Base-by-base conservation (phyloP, 2,888 invertebrate species). In the Eubasilissa splendida region DNA sequence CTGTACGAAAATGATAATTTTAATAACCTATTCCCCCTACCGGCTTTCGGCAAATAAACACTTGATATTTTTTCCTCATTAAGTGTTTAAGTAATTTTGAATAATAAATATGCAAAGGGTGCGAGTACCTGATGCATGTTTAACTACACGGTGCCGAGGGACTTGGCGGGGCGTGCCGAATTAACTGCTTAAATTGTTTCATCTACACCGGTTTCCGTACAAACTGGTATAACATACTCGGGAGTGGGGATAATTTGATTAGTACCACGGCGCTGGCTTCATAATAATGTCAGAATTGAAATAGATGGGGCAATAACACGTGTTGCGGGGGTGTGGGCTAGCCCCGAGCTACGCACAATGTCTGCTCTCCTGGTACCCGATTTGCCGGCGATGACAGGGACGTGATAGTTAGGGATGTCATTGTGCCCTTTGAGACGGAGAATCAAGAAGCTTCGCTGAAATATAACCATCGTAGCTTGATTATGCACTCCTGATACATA, bases 281-380 rank as follows among this genome's bases (percentile, higher is more conserved):
- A 82, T 83, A 82, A 83, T 83, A 83, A 81, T 81, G 83, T 83
- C 81, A 81, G 74, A 83, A 82, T 82, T 83, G 82, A 83, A 83
- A 83, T 81, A 80, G 81, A 83, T 82, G 81, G 78, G 63, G 81
- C 82, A 82, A 80, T 80, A 83, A 82, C 80, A 80, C 80, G 80
- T 80, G 76, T 54, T 12, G 50, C 31, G 50, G 22, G 75, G 59
- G 73, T 70, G 70, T 70, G 70, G 52, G 68, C 14, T 22, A 33
- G 71, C 68, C 80, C 52, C 22, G 42, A 70, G 71, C 53, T 58
- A 71, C 63, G 58, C 74, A 70, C 74, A 52, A 54, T 53, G 68
- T 52, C 60, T 71, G 75, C 70, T 65, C 68, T 60, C 71, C 76
- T 80, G 76, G 77, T 65, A 73, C 56, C 60, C 58, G 79, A 74